These are phyloP conservation scores for Laticauda laticaudata DNA, from an alignment of 2,113 vertebrate genomes.

Conservation along the genomic window DNA sequence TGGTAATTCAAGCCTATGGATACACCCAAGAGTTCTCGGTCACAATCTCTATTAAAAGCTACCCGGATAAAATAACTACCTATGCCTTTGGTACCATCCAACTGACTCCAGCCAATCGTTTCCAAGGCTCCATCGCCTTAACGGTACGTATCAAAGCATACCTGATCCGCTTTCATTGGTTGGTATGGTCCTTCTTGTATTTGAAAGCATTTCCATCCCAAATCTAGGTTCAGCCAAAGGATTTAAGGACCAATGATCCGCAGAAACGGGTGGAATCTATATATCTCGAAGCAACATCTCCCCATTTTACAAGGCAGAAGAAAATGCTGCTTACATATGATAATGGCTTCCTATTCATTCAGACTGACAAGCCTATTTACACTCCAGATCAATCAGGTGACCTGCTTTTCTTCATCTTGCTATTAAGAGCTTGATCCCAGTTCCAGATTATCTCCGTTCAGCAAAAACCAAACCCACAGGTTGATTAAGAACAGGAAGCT, in stretches of 20 bases:
- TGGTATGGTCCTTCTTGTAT: neutral
- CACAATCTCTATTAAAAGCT: slow-evolving; percentile 77
- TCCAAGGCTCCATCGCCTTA: slow-evolving; percentile 73
- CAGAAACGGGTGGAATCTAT: slow-evolving; percentile 61
- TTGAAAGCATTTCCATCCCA: slow-evolving; percentile 13
- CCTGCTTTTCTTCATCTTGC: slow-evolving; percentile 9
- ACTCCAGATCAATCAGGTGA: slow-evolving; percentile 87
- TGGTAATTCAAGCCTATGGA: slow-evolving; percentile 84
- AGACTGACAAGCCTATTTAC: slow-evolving; percentile 91
- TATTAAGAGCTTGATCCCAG: neutral
- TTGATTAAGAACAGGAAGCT: neutral
- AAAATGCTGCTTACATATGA: slow-evolving; percentile 74
- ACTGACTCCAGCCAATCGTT: slow-evolving; percentile 73
- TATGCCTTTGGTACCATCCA: slow-evolving; percentile 57
- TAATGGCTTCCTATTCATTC: slow-evolving; percentile 90
- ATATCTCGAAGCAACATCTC: slow-evolving; percentile 77
- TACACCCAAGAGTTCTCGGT: slow-evolving; percentile 69
- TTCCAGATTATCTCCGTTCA: neutral
- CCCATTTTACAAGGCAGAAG: slow-evolving; percentile 73
- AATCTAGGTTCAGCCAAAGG: slow-evolving; percentile 71
- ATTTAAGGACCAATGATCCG: slow-evolving; percentile 56
- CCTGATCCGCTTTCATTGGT: neutral
- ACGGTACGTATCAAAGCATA: slow-evolving; percentile 68
- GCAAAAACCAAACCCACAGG: neutral
- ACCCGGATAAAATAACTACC: slow-evolving; percentile 67